Percentiles rank a stretch among this genome's conserved stretches.
Evolutionary conservation across 2,113 vertebrate genomes (phyloP).

Genomic region (Varanus komodoensis): DNA sequence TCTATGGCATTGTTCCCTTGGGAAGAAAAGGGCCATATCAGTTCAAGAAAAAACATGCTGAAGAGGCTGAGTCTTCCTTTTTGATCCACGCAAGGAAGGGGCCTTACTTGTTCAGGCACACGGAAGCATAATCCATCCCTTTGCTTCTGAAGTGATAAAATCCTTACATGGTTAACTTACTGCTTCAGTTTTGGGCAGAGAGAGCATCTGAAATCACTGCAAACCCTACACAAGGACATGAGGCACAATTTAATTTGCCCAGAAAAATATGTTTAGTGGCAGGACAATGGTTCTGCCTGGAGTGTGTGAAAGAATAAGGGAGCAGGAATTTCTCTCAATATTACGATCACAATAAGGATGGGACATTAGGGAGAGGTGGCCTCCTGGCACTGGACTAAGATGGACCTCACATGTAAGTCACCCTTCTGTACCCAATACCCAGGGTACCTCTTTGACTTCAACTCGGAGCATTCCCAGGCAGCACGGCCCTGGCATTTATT

Average conservation of each 20-base stretch:
- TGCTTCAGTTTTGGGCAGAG: not conserved
- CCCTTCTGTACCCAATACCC: too few species aligned
- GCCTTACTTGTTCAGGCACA: not conserved
- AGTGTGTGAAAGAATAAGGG: not conserved
- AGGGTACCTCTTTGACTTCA: too few species aligned
- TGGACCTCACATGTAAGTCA: not conserved
- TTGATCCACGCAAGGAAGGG: not conserved
- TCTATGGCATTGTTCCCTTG: not conserved
- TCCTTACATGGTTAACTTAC: not conserved
- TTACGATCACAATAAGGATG: not conserved
- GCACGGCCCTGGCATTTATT: too few species aligned
- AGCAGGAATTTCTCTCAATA: not conserved
- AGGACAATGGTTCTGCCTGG: not conserved
- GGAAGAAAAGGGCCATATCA: conserved; percentile 3
- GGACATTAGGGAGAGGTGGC: not conserved
- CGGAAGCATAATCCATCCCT: not conserved
- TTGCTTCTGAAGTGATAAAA: not conserved
- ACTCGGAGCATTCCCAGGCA: too few species aligned
- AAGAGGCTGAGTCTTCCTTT: not conserved
- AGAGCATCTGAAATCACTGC: not conserved
- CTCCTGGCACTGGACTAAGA: not conserved
- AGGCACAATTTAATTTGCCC: not conserved
- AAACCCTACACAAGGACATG: not conserved
- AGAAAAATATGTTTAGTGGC: not conserved
- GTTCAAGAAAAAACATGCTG: conserved; percentile 18